phyloP scores from a whole-genome alignment of 2,888 invertebrate species.

The Patella caerulea region DNA sequence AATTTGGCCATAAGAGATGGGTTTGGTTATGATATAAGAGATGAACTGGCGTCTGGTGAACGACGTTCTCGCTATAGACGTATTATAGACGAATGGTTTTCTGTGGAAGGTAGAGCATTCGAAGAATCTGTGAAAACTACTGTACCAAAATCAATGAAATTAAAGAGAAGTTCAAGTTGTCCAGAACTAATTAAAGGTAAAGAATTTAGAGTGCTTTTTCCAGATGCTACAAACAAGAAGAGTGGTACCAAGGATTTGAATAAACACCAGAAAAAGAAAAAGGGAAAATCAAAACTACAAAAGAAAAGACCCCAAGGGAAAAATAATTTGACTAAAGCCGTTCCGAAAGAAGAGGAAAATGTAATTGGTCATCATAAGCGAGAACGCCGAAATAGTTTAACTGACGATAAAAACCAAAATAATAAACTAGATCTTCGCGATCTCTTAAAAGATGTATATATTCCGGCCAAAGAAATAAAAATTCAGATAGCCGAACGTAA shows the following conservation, averaged over 20 bases:
- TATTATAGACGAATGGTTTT: neutral
- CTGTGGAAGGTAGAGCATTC: neutral
- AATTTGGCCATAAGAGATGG: constrained; percentile 11
- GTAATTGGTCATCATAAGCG: neutral
- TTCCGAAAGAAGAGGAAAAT: neutral
- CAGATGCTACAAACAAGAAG: neutral
- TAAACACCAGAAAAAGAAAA: neutral
- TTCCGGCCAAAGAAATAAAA: constrained; percentile 26
- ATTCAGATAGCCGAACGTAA: constrained; percentile 26
- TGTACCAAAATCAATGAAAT: neutral
- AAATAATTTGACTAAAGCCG: neutral
- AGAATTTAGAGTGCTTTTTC: neutral
- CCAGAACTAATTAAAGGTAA: neutral
- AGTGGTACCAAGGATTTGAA: neutral
- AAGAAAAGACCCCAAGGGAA: neutral
- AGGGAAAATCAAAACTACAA: neutral
- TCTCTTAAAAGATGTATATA: constrained; percentile 22
- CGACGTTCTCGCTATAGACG: neutral
- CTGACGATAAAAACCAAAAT: neutral
- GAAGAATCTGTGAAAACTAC: neutral
- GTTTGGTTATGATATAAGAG: neutral
- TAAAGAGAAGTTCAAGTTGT: neutral
- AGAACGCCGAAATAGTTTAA: neutral
- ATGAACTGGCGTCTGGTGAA: neutral
- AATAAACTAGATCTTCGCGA: constrained; percentile 13